Evolutionary conservation across 2,113 vertebrate genomes (phyloP), one percentile per base, ranked within the genome.

Genomic region (Paradoxurus hermaphroditus): DNA sequence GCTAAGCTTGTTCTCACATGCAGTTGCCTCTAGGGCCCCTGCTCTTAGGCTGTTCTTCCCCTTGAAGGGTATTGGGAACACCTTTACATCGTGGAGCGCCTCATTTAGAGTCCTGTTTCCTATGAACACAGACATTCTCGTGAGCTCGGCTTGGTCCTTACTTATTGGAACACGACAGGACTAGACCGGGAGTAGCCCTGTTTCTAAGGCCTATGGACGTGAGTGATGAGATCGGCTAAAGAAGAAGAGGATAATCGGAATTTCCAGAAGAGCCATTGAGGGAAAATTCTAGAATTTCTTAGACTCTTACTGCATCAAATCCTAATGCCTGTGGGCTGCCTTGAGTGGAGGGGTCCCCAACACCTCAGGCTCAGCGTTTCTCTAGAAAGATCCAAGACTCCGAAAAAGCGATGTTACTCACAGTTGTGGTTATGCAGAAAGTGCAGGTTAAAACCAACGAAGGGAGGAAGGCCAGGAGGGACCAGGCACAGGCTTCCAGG

Each of bases 11-110:
- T 84, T 41, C 31, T 56, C 31, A 6, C 29, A n/a, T 56, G 73
- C 49, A 49, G 10, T 36, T 72, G 2, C 41, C 23, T 46, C 44
- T 0, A 1, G 4, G 29, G 8, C 12, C 19, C 34, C 36, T 1
- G 25, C 8, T 7, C 11, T 25, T 51, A 72, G n/a, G n/a, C 23
- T 15, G 2, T n/a, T 62, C 63, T 34, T 44, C 23, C 23, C 14
- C 27, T 56, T 31, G 7, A 72, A 67, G 36, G 7, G 11, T 39
- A 27, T 18, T 11, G 1, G 5, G 27, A 29, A 39, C 51, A 14
- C 0, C 25, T 4, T 0, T 0, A 41, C 51, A 9, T 12, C 23
- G 12, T 1, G 31, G 15, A 62, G 25, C 36, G 0, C 21, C n/a
- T 65, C 19, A 4, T 5, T 2, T 36, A 39, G 4, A 25, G 29